Percentiles rank a stretch among this genome's conserved stretches.
These are phyloP conservation scores for Temnothorax nylanderi DNA, from an alignment of 1,140 invertebrate species.

Conservation along the genomic window DNA sequence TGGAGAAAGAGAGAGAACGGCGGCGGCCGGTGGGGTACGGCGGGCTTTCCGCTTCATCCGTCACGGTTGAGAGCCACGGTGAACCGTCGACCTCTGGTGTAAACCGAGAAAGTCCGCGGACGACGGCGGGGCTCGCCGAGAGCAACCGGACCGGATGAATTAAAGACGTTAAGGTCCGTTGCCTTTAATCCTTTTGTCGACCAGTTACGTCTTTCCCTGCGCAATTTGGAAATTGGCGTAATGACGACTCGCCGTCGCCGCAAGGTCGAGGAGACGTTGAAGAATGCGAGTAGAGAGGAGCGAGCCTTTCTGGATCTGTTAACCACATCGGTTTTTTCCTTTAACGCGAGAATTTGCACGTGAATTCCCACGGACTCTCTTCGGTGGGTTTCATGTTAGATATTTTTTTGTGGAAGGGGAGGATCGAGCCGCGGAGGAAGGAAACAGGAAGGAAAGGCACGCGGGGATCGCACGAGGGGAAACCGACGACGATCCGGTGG, in stretches of 20 bases:
- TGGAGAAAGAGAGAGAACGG: conserved; percentile 2
- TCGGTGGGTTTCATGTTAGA: not conserved
- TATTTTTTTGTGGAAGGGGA: conserved; percentile 34
- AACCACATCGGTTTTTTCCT: not conserved
- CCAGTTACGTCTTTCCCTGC: conserved; percentile 58
- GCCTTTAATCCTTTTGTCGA: conserved; percentile 66
- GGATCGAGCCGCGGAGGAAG: conserved; percentile 20
- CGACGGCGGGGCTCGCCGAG: conserved; percentile 50
- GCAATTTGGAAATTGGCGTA: conserved; percentile 48
- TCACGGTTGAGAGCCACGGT: conserved; percentile 72
- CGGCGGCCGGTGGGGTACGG: not conserved
- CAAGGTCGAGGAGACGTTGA: not conserved
- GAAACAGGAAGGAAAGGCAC: conserved; percentile 43
- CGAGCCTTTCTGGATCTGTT: not conserved
- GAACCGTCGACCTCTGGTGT: conserved; percentile 75
- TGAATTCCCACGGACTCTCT: conserved; percentile 69
- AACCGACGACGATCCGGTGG: conserved; percentile 41
- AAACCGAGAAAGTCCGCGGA: conserved; percentile 75
- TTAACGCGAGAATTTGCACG: conserved; percentile 76
- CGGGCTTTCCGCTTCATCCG: conserved; percentile 15
- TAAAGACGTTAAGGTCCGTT: conserved; percentile 58
- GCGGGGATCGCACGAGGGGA: conserved; percentile 36
- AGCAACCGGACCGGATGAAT: conserved; percentile 60
- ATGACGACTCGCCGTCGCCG: not conserved
- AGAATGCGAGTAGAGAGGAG: not conserved